Evolutionary conservation across 2,888 invertebrate genomes (phyloP).

Genomic region (Synanthedon vespiformis): DNA sequence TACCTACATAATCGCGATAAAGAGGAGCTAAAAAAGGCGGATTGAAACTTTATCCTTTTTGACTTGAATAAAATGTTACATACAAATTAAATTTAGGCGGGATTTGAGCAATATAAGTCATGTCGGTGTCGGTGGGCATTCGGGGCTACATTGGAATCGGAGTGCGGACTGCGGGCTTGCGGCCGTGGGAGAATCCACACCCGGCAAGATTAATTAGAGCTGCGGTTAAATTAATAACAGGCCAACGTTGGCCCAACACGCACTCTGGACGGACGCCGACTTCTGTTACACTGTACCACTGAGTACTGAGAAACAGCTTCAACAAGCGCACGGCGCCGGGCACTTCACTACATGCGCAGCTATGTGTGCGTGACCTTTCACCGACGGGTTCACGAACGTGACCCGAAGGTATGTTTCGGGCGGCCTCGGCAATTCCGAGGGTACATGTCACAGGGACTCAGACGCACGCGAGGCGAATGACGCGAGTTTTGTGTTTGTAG

Average conservation of each 20-base stretch:
- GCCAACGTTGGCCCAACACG: constrained; percentile 21
- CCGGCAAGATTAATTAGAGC: constrained; percentile 64
- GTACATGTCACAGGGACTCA: no score
- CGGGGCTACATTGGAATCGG: constrained; percentile 4
- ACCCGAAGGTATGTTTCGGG: no score
- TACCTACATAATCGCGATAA: no score
- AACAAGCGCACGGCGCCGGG: no score
- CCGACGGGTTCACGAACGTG: no score
- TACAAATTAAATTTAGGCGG: not conserved
- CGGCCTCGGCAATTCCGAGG: no score
- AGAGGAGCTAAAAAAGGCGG: no score
- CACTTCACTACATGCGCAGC: no score
- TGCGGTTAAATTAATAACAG: constrained; percentile 61
- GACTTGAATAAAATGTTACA: not conserved
- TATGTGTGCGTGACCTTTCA: no score
- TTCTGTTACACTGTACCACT: constrained; percentile 7
- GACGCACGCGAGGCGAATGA: no score
- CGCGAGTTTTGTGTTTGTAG: no score
- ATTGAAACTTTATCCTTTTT: not conserved
- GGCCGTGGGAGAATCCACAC: constrained; percentile 47
- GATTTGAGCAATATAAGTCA: constrained; percentile 14
- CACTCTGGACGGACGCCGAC: constrained; percentile 26
- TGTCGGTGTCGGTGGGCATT: constrained; percentile 24
- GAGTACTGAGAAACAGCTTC: no score
- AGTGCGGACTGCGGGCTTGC: not conserved